phyloP scores from a whole-genome alignment of 2,888 invertebrate genomes.

The Cenopis cana region DNA sequence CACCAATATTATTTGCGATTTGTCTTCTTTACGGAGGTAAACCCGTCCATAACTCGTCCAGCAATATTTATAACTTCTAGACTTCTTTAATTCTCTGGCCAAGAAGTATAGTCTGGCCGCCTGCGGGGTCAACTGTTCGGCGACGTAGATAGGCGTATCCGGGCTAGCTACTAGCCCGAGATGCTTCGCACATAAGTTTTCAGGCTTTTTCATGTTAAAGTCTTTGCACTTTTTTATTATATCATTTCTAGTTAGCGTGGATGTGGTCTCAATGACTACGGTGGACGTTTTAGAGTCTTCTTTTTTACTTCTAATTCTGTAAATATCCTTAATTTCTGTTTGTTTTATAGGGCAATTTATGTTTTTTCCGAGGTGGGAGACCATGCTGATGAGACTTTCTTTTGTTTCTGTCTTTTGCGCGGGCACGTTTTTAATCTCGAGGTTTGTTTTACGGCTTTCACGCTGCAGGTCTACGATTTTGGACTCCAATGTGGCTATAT shows the following conservation, averaged over 20 bases:
- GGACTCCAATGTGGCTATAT: background rate
- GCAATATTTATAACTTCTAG: background rate
- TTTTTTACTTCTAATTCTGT: background rate
- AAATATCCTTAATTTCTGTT: background rate
- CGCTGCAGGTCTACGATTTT: background rate
- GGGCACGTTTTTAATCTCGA: background rate
- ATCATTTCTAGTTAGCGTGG: background rate
- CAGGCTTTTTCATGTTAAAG: background rate
- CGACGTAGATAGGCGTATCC: background rate
- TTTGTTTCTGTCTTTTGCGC: background rate
- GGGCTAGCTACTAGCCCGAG: background rate
- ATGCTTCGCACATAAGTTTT: background rate
- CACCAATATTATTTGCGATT: background rate
- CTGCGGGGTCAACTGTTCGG: background rate
- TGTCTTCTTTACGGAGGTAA: background rate
- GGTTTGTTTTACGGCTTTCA: background rate
- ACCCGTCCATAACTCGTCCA: too few relatives aligned
- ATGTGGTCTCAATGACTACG: constrained; percentile 1
- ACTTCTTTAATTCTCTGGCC: background rate
- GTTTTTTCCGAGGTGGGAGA: background rate
- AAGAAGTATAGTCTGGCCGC: background rate
- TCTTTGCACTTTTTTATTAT: constrained; percentile 4
- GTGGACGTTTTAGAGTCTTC: background rate
- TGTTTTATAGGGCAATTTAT: background rate
- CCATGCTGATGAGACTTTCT: background rate